Conservation (phyloP, 2,113 vertebrate genomes). For the Siniperca knerii region DNA sequence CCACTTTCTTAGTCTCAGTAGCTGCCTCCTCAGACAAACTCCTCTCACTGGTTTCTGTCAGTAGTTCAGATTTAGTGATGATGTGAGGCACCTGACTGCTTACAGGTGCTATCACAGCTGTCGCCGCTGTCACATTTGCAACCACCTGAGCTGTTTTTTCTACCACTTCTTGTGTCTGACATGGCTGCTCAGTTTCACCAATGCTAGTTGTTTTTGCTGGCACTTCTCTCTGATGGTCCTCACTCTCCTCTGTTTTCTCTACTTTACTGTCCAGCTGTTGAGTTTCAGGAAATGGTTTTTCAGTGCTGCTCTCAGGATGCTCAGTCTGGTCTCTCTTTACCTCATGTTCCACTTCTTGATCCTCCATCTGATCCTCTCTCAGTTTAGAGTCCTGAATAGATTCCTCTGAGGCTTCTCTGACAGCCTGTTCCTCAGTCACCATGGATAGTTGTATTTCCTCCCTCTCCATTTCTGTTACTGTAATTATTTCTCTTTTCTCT, state of each 20-base stretch:
- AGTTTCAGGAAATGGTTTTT: conserved; percentile 22
- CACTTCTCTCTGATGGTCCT: conserved; percentile 23
- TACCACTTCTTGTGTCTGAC: conserved; percentile 3
- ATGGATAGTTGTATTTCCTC: neutral
- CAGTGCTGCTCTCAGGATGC: conserved; percentile 17
- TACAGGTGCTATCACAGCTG: neutral
- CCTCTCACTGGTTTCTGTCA: conserved; percentile 13
- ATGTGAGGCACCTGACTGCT: neutral
- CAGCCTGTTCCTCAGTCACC: conserved; percentile 17
- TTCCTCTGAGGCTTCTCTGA: conserved; percentile 9
- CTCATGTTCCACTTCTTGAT: conserved; percentile 40
- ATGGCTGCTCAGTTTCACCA: neutral
- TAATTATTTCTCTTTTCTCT: conserved; percentile 8
- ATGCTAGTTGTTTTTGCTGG: conserved; percentile 17
- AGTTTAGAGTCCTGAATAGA: conserved; percentile 22
- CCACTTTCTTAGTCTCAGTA: conserved; percentile 19
- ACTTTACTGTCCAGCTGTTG: conserved; percentile 21
- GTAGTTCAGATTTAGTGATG: neutral
- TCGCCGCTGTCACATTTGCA: conserved; percentile 5
- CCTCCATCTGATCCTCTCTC: conserved; percentile 18
- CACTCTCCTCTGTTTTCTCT: conserved; percentile 31
- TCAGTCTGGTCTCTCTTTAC: conserved; percentile 29
- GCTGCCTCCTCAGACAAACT: conserved; percentile 6
- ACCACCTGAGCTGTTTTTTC: conserved; percentile 13
- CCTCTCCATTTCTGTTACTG: conserved; percentile 2